Base-by-base conservation (phyloP, 2,888 invertebrate genomes). In the Plusia festucae region DNA sequence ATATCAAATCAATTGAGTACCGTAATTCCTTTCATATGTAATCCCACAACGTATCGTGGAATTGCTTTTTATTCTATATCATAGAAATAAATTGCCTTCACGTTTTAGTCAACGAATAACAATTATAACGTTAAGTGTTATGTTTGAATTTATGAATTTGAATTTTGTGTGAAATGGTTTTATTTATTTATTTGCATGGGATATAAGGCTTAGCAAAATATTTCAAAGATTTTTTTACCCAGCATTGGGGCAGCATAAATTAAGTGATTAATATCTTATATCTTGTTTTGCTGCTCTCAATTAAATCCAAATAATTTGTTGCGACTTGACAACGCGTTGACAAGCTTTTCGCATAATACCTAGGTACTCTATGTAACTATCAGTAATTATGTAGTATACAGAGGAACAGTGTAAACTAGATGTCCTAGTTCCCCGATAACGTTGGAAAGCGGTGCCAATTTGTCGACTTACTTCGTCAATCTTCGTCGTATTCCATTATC, bases 401-500 rank as follows among this genome's bases (percentile, higher is more conserved):
- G 13, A 30, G 34, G 34, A 52, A 30, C 30, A 24, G 52, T 49
- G 40, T 27, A 58, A 18, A 57, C 44, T 13, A 27, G 20, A n/a
- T 52, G 53, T 52, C 53, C 51, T 51, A 55, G 16, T 51, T 68
- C 44, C 18, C n/a, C 30, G 24, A 51, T 9, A 51, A 20, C 52
- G 53, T 70, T 68, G 46, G 68, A 79, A 73, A 78, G 73, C 70
- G 67, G 16, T 64, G 15, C 52, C 22, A 70, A 73, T 64, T 30
- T 16, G 53, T 51, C 22, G 53, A 56, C 53, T 60, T 18, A 53
- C 52, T 34, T n/a, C 27, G 49, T 54, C 60, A 20, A 56, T 20
- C n/a, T n/a, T n/a, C n/a, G n/a, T n/a, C n/a, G n/a, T n/a, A 40
- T 40, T 75, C 59, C 13, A 66, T 63, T 64, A 65, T 13, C 46